These are phyloP conservation scores for Diachasma alloeum DNA, from an alignment of 1,140 invertebrate genomes.

Conservation along the genomic window DNA sequence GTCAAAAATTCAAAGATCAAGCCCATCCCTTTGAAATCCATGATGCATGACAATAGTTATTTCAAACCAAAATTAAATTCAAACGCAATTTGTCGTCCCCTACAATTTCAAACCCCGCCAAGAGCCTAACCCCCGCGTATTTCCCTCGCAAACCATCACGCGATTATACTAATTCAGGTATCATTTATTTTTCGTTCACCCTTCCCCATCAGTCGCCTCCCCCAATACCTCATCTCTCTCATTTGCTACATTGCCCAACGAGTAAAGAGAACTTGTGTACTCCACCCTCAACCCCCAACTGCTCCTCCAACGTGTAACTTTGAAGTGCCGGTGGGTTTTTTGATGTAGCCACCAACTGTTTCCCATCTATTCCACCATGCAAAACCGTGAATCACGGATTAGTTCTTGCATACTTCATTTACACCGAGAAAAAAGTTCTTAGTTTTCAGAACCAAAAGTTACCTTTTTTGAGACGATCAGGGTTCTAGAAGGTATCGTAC, in stretches of 20 bases:
- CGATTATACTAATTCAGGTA: slow-evolving; percentile 65
- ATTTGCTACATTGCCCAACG: neutral
- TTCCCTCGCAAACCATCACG: slow-evolving; percentile 61
- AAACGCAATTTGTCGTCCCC: slow-evolving; percentile 62
- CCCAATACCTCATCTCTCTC: slow-evolving; percentile 11
- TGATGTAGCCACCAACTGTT: slow-evolving; percentile 65
- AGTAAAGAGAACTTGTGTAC: neutral
- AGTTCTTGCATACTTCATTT: slow-evolving; percentile 14
- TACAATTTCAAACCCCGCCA: slow-evolving; percentile 35
- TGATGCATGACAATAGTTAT: slow-evolving; percentile 37
- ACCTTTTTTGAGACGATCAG: too few relatives aligned
- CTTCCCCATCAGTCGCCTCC: slow-evolving; percentile 45
- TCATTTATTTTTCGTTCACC: slow-evolving; percentile 65
- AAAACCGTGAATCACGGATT: slow-evolving; percentile 63
- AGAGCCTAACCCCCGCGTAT: slow-evolving; percentile 30
- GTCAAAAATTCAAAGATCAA: neutral
- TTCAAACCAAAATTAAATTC: slow-evolving; percentile 60
- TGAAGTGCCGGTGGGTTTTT: slow-evolving; percentile 61
- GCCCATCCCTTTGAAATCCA: slow-evolving; percentile 4
- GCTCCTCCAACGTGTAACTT: slow-evolving; percentile 46
- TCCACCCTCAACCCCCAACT: neutral
- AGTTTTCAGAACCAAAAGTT: too few relatives aligned
- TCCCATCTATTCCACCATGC: slow-evolving; percentile 45
- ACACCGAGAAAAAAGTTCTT: too few relatives aligned
- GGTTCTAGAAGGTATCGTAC: too few relatives aligned